phyloP scores from a whole-genome alignment of 2,888 invertebrate species.

The Plagodis pulveraria region DNA sequence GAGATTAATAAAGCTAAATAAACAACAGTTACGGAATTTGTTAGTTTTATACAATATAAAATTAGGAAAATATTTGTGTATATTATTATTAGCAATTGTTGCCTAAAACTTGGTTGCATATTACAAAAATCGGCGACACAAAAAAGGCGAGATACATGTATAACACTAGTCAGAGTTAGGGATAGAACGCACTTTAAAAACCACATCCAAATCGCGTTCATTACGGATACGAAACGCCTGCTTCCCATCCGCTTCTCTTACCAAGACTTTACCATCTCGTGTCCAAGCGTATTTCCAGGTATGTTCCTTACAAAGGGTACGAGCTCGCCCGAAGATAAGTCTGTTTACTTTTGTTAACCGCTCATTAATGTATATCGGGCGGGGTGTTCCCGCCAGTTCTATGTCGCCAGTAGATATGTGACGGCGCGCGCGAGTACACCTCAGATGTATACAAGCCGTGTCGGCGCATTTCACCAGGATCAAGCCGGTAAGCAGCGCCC shows the following conservation, averaged over 20 bases:
- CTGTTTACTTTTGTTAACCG: not conserved
- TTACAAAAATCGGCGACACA: not conserved
- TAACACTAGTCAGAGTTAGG: not conserved
- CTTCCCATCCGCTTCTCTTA: conserved; percentile 6
- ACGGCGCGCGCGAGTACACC: not conserved
- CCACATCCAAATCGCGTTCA: conserved; percentile 2
- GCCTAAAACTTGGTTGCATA: not conserved
- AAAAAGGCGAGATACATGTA: not conserved
- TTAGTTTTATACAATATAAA: too few relatives aligned
- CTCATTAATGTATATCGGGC: not conserved
- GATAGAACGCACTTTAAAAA: conserved; percentile 1
- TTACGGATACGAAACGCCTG: conserved; percentile 1
- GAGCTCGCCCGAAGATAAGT: not conserved
- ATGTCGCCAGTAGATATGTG: not conserved
- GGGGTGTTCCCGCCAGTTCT: not conserved
- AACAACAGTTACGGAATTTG: too few relatives aligned
- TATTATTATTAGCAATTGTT: not conserved
- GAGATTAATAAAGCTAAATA: too few relatives aligned
- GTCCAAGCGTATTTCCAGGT: conserved; percentile 12
- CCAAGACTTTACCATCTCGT: not conserved
- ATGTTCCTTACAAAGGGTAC: not conserved
- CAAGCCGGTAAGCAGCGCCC: too few relatives aligned
- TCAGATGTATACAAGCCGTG: too few relatives aligned
- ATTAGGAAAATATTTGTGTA: too few relatives aligned
- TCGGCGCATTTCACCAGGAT: too few relatives aligned